Percentiles rank a stretch among this genome's conserved stretches.
These are phyloP conservation scores for Hipposideros armiger DNA, from an alignment of 2,113 vertebrate genomes.

Conservation along the genomic window DNA sequence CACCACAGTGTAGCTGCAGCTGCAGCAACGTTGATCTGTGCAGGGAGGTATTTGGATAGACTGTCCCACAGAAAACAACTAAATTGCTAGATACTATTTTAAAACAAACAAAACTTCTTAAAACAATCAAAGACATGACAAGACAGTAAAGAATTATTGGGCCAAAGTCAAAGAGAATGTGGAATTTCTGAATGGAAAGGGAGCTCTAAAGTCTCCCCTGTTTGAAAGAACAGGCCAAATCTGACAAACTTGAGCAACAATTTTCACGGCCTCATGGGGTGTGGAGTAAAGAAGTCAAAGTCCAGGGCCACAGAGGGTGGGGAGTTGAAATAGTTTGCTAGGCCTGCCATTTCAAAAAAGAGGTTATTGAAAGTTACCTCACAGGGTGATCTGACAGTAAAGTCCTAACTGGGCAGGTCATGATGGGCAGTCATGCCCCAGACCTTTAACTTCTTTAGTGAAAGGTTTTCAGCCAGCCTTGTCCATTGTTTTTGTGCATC, in stretches of 20 bases:
- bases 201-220: neutral
- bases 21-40: neutral
- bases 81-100: neutral
- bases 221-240: neutral
- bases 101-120: constrained; percentile 8
- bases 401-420: no score
- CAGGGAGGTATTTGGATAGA: neutral
- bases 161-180: neutral
- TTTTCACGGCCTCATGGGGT: neutral
- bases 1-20: neutral
- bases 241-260: neutral
- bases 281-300: neutral
- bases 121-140: neutral
- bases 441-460: no score
- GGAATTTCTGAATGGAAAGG: neutral
- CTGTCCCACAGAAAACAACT: neutral
- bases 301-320: neutral
- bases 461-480: no score
- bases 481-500: no score
- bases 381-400: no score
- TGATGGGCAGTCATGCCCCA: no score
- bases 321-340: neutral
- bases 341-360: neutral
- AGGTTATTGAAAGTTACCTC: no score
- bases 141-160: neutral